phyloP scores from a whole-genome alignment of 2,797 vertebrate genomes.

The Thunnus albacares region DNA sequence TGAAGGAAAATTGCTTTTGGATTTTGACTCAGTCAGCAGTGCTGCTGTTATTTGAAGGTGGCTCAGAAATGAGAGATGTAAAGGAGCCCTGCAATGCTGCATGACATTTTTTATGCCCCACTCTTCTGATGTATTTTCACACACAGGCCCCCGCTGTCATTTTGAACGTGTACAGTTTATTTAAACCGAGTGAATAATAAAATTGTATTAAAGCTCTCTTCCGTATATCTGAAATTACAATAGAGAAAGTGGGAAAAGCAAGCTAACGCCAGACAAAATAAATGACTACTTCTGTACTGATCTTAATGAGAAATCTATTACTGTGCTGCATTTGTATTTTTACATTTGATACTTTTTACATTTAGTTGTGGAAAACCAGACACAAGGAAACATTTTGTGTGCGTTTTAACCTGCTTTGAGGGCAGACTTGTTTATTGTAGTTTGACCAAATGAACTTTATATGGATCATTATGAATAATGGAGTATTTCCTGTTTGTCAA shows the following conservation, averaged over 20 bases:
- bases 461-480: conserved; percentile 35
- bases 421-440: background rate
- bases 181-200: conserved; percentile 41
- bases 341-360: conserved; percentile 2
- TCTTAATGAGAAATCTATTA: conserved; percentile 29
- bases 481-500: conserved; percentile 48
- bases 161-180: conserved; percentile 12
- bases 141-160: conserved; percentile 26
- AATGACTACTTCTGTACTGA: background rate
- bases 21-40: conserved; percentile 79
- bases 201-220: conserved; percentile 27
- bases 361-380: conserved; percentile 24
- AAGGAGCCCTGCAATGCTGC: conserved; percentile 60
- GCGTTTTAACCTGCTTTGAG: conserved; percentile 11
- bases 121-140: conserved; percentile 50
- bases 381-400: conserved; percentile 11
- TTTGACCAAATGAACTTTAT: conserved; percentile 16
- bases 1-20: conserved; percentile 81
- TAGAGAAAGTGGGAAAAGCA: conserved; percentile 14
- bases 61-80: conserved; percentile 72
- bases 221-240: conserved; percentile 3
- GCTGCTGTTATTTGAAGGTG: conserved; percentile 73
- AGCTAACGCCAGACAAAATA: conserved; percentile 10
- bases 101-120: conserved; percentile 47
- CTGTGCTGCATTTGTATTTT: conserved; percentile 10